Evolutionary conservation across 2,113 vertebrate genomes (phyloP).

Genomic region (Clinocottus analis): DNA sequence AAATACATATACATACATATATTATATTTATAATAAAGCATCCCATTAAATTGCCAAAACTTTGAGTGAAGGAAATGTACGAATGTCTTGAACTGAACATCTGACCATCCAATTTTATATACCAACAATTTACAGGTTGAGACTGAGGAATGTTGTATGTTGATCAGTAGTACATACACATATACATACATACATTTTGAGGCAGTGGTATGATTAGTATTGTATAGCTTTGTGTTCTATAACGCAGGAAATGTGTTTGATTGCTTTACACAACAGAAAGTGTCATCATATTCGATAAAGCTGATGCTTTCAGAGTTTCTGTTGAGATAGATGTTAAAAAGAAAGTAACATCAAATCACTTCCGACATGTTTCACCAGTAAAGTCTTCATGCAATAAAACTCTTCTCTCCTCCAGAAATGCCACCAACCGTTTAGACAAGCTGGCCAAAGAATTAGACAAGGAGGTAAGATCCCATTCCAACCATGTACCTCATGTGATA

Average conservation of each 20-base stretch:
- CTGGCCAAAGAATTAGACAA: slow-evolving; percentile 93
- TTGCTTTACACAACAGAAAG: background rate
- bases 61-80: too few relatives aligned
- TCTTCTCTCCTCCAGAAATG: slow-evolving; percentile 80
- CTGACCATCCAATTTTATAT: background rate
- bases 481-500: background rate
- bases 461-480: slow-evolving; percentile 83
- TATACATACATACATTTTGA: background rate
- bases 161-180: background rate
- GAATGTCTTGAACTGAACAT: background rate
- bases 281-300: background rate
- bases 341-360: background rate
- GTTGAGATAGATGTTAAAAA: background rate
- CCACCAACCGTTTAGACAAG: slow-evolving; percentile 92
- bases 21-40: background rate
- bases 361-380: background rate
- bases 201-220: background rate
- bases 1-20: too few relatives aligned
- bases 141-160: background rate
- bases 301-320: slow-evolving; percentile 5
- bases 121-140: background rate
- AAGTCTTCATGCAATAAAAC: background rate
- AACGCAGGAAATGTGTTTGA: background rate
- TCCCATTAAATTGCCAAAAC: background rate
- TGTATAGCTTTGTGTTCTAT: background rate